These are phyloP conservation scores for Pavo muticus DNA, from an alignment of 2,113 vertebrate genomes.

Conservation along the genomic window DNA sequence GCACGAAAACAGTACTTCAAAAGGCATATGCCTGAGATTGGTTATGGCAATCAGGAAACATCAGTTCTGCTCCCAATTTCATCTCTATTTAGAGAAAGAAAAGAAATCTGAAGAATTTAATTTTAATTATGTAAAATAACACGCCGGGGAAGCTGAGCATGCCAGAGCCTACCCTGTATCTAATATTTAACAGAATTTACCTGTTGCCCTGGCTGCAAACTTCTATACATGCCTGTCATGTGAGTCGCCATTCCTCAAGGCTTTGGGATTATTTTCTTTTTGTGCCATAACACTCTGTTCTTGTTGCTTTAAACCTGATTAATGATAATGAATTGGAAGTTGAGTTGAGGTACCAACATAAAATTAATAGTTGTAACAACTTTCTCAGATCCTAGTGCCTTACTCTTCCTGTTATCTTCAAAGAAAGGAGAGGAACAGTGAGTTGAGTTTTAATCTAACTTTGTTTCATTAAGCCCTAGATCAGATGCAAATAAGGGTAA, in stretches of 20 bases:
- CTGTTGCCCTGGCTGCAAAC: not conserved
- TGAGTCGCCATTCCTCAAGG: constrained; percentile 21
- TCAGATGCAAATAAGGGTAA: not conserved
- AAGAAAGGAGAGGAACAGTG: not conserved
- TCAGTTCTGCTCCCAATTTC: constrained; percentile 1
- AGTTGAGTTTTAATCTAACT: not conserved
- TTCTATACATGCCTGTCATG: not conserved
- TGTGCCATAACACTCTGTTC: constrained; percentile 21
- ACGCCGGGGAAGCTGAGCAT: not conserved
- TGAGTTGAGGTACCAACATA: constrained; percentile 3
- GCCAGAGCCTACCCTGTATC: not conserved
- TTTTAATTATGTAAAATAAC: constrained; percentile 54
- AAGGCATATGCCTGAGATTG: constrained; percentile 33
- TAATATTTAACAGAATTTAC: constrained; percentile 27
- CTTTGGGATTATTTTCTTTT: constrained; percentile 54
- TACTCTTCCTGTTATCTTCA: not conserved
- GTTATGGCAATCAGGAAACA: constrained; percentile 47
- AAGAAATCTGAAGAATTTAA: constrained; percentile 45
- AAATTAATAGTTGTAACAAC: constrained; percentile 25
- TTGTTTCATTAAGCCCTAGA: not conserved
- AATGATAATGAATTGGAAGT: constrained; percentile 45
- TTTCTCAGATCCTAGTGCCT: not conserved
- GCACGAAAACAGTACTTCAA: not conserved
- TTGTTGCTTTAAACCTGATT: constrained; percentile 57
- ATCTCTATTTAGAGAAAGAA: constrained; percentile 20